Percentiles rank a stretch among this genome's conserved stretches.
Evolutionary conservation across 1,140 invertebrate species (phyloP).

Genomic region (Asobara japonica): DNA sequence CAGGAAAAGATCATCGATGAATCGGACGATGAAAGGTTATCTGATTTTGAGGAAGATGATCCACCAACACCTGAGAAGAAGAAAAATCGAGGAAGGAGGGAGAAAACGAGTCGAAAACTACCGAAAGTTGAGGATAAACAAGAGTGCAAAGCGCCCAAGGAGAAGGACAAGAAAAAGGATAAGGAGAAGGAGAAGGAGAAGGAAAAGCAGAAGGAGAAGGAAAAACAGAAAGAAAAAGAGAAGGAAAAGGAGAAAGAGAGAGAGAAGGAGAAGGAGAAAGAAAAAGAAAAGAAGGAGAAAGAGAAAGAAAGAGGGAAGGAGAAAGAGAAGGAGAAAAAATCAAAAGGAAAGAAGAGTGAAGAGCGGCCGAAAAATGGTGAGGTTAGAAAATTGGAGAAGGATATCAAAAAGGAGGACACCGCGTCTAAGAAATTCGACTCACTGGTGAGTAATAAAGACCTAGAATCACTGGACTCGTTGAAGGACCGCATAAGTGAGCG

Average conservation of each 20-base stretch:
- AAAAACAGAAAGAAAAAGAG: slow-evolving; percentile 51
- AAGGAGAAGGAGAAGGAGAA: slow-evolving; percentile 45
- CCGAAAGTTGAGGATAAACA: slow-evolving; percentile 47
- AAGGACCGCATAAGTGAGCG: slow-evolving; percentile 74
- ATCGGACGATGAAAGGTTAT: slow-evolving; percentile 51
- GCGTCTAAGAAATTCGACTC: slow-evolving; percentile 49
- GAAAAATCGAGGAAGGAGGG: slow-evolving; percentile 55
- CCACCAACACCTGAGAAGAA: slow-evolving; percentile 44
- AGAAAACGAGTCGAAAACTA: slow-evolving; percentile 49
- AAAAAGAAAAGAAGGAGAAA: slow-evolving; percentile 42
- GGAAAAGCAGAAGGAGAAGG: slow-evolving; percentile 44
- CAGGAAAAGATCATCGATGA: slow-evolving; percentile 55
- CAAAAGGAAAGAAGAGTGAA: slow-evolving; percentile 46
- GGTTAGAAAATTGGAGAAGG: slow-evolving; percentile 46
- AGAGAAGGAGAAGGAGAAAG: slow-evolving; percentile 45
- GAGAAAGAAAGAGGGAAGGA: slow-evolving; percentile 44
- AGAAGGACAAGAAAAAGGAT: slow-evolving; percentile 44
- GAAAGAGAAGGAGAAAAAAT: slow-evolving; percentile 45
- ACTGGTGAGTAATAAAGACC: slow-evolving; percentile 55
- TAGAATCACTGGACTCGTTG: slow-evolving; percentile 61
- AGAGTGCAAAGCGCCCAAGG: slow-evolving; percentile 43
- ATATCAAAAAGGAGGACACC: slow-evolving; percentile 38
- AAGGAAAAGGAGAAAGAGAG: slow-evolving; percentile 44
- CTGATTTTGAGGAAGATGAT: slow-evolving; percentile 45
- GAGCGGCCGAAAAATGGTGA: slow-evolving; percentile 51